Base-by-base conservation (phyloP, 2,888 invertebrate species). In the Strigamia maritima region DNA sequence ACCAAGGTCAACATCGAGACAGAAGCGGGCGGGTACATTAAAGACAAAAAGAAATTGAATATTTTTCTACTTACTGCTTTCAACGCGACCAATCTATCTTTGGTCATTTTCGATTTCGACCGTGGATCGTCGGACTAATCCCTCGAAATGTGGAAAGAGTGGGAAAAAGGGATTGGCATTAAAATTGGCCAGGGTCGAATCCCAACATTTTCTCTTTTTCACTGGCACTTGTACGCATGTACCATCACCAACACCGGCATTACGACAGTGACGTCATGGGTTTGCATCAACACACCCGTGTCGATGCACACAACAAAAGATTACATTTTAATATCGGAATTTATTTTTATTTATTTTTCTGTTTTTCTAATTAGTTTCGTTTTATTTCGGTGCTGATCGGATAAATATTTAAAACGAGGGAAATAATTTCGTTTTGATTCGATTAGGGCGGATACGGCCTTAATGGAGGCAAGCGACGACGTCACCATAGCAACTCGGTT, bases 81-180 rank as follows among this genome's bases (percentile, higher is more conserved):
- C 86, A 95, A 91, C 88, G 95, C 95, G 90, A 94, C 94, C 91
- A 95, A 92, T 92, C 95, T 94, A 91, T 95, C 95, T 92, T 95
- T 95, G 90, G 95, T 95, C 95, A 95, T 95, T 88, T 86, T 90
- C 26, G 28, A 28, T 28, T 28, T 19, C 35, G 31, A 74, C 16
- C 24, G 28, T 1, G 54, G 19, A 19, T 54, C 54, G 54, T 19
- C 54, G 1, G 7, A 19, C 16, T 54, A 54, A 54, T 54, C 54
- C 54, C 54, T 19, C 19, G 19, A n/a, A 19, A n/a, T 54, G 54
- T 54, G n/a, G 19, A 10, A 19, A 54, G 19, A 6, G 54, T 54
- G 54, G 54, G 54, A 54, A 54, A 35, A 19, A 19, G 54, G 54
- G 54, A 54, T 54, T 54, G 54, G 54, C 54, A 54, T 54, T 54